Evolutionary conservation across 2,797 vertebrate species (phyloP).

Genomic region (Thaleichthys pacificus): DNA sequence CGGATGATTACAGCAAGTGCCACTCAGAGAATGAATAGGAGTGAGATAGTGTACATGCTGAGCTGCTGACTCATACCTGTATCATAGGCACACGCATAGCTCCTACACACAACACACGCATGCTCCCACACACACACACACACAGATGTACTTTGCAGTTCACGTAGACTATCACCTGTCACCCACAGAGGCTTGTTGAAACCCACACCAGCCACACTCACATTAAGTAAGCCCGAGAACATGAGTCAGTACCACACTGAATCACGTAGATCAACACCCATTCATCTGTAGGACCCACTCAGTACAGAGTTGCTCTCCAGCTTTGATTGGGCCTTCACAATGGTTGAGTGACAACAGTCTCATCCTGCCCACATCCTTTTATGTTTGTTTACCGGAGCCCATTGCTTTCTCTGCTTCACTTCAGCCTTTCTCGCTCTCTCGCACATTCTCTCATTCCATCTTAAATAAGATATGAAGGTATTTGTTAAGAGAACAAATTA

Average conservation of each 20-base stretch:
- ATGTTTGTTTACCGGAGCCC: conserved; percentile 27
- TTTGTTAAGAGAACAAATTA: conserved; percentile 64
- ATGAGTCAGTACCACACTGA: background rate
- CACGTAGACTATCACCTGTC: background rate
- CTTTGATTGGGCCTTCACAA: conserved; percentile 45
- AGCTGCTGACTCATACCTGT: conserved; percentile 16
- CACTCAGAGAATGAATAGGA: conserved; percentile 33
- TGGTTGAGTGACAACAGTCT: conserved; percentile 31
- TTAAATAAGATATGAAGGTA: conserved; percentile 55
- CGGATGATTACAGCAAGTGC: conserved; percentile 48
- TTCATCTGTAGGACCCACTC: background rate
- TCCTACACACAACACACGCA: background rate
- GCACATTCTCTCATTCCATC: background rate
- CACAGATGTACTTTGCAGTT: background rate
- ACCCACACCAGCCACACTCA: background rate
- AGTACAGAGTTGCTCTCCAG: background rate
- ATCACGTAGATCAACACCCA: background rate
- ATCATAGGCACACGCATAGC: background rate
- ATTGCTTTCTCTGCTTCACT: background rate
- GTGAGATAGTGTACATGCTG: conserved; percentile 36
- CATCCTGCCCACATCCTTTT: conserved; percentile 17
- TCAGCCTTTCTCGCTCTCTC: background rate
- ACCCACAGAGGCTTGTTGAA: background rate
- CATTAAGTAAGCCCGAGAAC: background rate
- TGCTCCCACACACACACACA: no score